Evolutionary conservation across 2,113 vertebrate genomes (phyloP), one percentile per base, ranked within the genome.

Genomic region (Seriola aureovittata): DNA sequence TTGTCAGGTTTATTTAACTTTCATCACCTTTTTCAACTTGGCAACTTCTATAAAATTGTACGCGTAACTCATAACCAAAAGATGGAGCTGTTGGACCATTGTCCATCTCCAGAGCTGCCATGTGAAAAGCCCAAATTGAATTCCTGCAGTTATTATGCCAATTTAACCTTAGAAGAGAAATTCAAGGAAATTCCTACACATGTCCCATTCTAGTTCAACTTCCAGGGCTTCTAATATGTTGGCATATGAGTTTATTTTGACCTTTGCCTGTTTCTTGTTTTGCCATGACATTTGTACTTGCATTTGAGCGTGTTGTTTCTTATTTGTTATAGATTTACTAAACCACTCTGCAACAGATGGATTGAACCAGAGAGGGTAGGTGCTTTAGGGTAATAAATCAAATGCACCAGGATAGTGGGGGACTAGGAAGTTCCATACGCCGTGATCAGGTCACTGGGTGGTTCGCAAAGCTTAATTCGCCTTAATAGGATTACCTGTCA

Each of bases 401-500:
- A 82, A 82, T 64, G 52, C 72, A 71, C 74, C 50, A 58, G 75
- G 50, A 71, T 25, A 12, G 29, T 29, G 40, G 73, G 44, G 23
- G 54, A 14, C 75, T 79, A 55, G 25, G 48, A 81, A 32, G 76
- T 77, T 74, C n/a, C 50, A 63, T 11, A 32, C 70, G 76, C 75
- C 42, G 32, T 29, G 74, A 73, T 85, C 57, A 75, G 87, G 88
- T 92, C 78, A 78, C 64, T 46, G 36, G 63, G 85, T 78, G 86
- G 78, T 77, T 89, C 83, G 70, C 78, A 84, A 81, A 69, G 77
- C 79, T 91, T 93, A 92, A 93, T 87, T 88, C 84, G 3, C 6
- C 36, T 40, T 93, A 93, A 94, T 90, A 91, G 93, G 93, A 93
- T 94, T 94, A 94, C 57, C 74, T 77, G 72, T 63, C 48, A 69